A percentile compares a stretch with the other conserved stretches of the same genome.
These are phyloP conservation scores for Ceriagrion tenellum DNA, from an alignment of 2,888 invertebrate genomes.

Conservation along the genomic window DNA sequence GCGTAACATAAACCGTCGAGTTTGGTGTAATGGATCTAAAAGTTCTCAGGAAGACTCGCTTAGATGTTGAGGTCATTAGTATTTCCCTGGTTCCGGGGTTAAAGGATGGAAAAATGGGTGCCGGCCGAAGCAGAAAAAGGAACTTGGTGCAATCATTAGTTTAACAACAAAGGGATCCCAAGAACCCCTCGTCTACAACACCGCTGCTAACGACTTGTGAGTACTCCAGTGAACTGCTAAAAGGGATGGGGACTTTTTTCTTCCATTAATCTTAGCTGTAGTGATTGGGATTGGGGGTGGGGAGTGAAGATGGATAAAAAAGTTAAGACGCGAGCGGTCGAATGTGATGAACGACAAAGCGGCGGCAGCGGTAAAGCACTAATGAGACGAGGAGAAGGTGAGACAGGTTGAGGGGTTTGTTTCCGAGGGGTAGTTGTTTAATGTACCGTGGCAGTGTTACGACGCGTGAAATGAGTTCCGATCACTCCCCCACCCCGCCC, in stretches of 20 bases:
- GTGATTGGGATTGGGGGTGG: background rate
- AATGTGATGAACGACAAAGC: background rate
- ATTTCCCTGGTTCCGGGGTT: background rate
- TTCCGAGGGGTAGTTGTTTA: background rate
- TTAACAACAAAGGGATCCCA: background rate
- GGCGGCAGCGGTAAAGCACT: background rate
- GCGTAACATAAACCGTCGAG: no score
- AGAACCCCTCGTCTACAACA: background rate
- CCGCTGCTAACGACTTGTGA: background rate
- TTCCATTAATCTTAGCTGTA: background rate
- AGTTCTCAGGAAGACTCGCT: background rate
- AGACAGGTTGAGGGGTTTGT: background rate
- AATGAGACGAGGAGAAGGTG: background rate
- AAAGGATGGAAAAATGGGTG: background rate
- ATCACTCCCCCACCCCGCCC: background rate
- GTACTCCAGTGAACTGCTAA: background rate
- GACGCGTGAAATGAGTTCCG: constrained; percentile 3
- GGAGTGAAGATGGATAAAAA: background rate
- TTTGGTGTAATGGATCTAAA: background rate
- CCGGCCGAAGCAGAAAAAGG: background rate
- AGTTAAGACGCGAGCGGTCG: background rate
- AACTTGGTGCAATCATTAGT: background rate
- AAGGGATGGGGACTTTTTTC: background rate
- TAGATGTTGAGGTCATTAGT: background rate
- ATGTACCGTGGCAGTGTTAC: constrained; percentile 5